Evolutionary conservation across 2,888 invertebrate species (phyloP), one percentile per base, ranked within the genome.

Genomic region (Metacarcinus magister): DNA sequence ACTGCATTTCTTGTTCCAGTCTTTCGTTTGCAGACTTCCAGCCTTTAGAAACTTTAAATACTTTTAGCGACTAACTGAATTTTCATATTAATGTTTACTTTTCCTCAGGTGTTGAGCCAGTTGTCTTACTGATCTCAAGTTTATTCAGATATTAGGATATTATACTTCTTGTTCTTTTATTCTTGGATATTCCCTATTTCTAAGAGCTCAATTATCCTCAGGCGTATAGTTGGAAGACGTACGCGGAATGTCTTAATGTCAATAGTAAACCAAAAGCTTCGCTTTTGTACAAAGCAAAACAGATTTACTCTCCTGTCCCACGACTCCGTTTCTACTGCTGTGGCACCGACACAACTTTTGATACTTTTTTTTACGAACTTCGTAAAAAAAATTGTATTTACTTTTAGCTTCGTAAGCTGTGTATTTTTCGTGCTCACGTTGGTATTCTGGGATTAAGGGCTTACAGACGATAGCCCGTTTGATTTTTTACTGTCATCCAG

Each of bases 401-500:
- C n/a, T 75, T 75, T 75, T 28, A n/a, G 75, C 28, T 75, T 23
- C 23, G 60, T 23, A 60, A 60, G 60, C 60, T 23, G 23, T 23
- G 60, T 3, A 23, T 60, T 75, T 75, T 75, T 75, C 75, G 28
- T 75, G 28, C 75, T 28, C 28, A 75, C 75, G 5, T n/a, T 28
- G 28, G 75, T 28, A 75, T n/a, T 75, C n/a, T 10, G 75, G 75
- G 75, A 75, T 75, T 75, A n/a, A 75, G 75, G 75, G n/a, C 28
- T 28, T 75, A 28, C 75, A 75, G 10, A 16, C 54, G 16, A 54
- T 54, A 54, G 60, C 23, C 28, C 28, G 8, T 75, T 75, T 75
- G 75, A 75, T 75, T 75, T 75, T 75, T 75, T 75, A 75, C 28
- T 23, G 75, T 28, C 75, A 75, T 75, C 28, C 75, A 60, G 60